Base-by-base conservation (phyloP, 2,113 vertebrate species). In the Actinemys pallida region DNA sequence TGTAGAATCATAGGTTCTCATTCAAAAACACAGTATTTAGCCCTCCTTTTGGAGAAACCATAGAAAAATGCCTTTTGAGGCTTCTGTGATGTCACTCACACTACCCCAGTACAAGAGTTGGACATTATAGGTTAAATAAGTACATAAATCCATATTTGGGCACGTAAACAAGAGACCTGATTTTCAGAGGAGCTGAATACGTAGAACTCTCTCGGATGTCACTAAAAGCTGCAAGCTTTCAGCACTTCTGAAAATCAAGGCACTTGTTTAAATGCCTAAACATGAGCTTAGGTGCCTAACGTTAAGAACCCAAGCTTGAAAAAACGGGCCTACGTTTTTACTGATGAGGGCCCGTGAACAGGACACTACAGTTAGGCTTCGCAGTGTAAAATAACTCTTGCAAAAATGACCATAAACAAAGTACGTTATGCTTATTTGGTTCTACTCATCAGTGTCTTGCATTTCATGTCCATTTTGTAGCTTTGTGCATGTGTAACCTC, bases 381-480 rank as follows among this genome's bases (percentile, higher is more conserved):
- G 56, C 29, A 86, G 27, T 76, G 78, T 1, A 81, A 91, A 84
- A 75, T 54, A 78, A 83, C 65, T 84, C 49, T 87, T 90, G n/a
- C 69, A 83, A 39, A 27, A 72, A 42, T 0, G 4, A 82, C 5
- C 29, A 87, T 14, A 22, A 91, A 87, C n/a, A 1, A 50, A 62
- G 72, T 88, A 50, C 76, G 80, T 22, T 56, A 39, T 92, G 86
- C 57, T 84, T 56, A 49, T 50, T 39, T 87, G 35, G 31, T 90
- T 90, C 82, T 78, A 0, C 76, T 93, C 29, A 27, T 83, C 3
- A 4, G 12, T 84, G 92, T 93, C 65, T 79, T 83, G 54, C 14
- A 80, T 91, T 93, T 92, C 45, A 80, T 88, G 94, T 86, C 59
- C 86, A 45, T 50, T 94, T 81, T 91, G 85, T 8, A 59, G 82